Conservation (phyloP, 1,140 invertebrate genomes). For the Apis cerana region DNA sequence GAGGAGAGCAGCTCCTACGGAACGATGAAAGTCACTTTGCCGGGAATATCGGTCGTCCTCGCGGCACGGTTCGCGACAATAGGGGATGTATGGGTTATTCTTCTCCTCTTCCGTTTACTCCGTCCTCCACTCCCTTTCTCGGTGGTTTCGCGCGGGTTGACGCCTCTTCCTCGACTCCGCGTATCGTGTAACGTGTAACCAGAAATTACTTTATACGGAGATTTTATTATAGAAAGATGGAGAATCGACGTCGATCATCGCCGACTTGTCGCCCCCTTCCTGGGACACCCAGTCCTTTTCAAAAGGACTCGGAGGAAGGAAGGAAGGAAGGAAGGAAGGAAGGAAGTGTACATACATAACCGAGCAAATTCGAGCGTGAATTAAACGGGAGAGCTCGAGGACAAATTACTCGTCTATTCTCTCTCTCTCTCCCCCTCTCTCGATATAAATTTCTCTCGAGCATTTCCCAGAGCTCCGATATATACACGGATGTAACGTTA, state of each 20-base stretch:
- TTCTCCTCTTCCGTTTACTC: no score
- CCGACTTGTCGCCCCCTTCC: no score
- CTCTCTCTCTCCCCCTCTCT: no score
- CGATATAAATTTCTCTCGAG: constrained; percentile 13
- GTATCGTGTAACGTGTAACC: no score
- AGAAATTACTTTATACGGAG: no score
- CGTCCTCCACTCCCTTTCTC: no score
- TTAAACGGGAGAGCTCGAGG: neutral
- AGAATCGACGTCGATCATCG: no score
- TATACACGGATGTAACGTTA: neutral
- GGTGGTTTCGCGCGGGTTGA: no score
- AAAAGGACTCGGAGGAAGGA: no score
- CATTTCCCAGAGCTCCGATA: neutral
- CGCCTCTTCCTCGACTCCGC: no score
- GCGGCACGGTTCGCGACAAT: constrained; percentile 46
- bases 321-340: neutral
- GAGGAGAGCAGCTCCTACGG: constrained; percentile 4
- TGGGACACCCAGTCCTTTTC: no score
- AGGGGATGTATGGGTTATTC: neutral
- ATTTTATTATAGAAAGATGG: no score
- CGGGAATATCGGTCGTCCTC: constrained; percentile 11
- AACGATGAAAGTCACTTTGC: constrained; percentile 44
- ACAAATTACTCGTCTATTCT: neutral
- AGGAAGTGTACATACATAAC: neutral
- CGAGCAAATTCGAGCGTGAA: neutral